A percentile compares a stretch with the other conserved stretches of the same genome.
These are phyloP conservation scores for Cerceris rybyensis DNA, from an alignment of 2,888 invertebrate genomes.

Conservation along the genomic window DNA sequence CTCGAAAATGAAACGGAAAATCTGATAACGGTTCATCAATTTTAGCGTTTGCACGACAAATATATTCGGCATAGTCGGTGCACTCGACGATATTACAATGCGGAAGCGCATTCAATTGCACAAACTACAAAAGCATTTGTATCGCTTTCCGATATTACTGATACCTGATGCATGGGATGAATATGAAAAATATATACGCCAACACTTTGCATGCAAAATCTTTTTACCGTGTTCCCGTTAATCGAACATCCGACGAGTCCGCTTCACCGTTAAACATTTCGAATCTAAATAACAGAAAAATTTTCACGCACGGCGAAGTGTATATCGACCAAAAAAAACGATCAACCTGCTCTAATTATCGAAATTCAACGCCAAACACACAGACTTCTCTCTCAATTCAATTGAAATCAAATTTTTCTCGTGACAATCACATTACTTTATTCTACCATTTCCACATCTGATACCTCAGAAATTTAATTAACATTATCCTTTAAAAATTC, in stretches of 20 bases:
- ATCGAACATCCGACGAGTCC: constrained; percentile 5
- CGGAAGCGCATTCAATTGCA: constrained; percentile 45
- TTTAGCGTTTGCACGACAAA: constrained; percentile 23
- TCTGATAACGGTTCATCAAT: constrained; percentile 7
- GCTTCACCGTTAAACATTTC: neutral
- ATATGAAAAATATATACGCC: constrained; percentile 42
- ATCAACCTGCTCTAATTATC: too few relatives aligned
- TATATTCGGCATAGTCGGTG: constrained; percentile 25
- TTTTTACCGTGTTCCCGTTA: constrained; percentile 10
- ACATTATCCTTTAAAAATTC: too few relatives aligned
- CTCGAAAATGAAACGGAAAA: constrained; percentile 22
- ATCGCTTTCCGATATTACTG: constrained; percentile 62
- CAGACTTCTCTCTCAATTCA: too few relatives aligned
- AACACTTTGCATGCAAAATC: constrained; percentile 4
- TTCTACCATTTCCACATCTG: too few relatives aligned
- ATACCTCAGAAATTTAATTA: too few relatives aligned
- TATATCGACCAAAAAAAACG: too few relatives aligned
- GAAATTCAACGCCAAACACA: too few relatives aligned
- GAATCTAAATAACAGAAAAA: neutral
- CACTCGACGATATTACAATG: constrained; percentile 29
- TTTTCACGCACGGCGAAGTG: neutral
- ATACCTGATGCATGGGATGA: constrained; percentile 45
- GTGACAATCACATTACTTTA: too few relatives aligned
- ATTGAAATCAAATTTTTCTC: too few relatives aligned
- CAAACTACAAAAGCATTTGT: constrained; percentile 53